phyloP scores from a whole-genome alignment of 2,888 invertebrate species.

The Drosophila pullipes region DNA sequence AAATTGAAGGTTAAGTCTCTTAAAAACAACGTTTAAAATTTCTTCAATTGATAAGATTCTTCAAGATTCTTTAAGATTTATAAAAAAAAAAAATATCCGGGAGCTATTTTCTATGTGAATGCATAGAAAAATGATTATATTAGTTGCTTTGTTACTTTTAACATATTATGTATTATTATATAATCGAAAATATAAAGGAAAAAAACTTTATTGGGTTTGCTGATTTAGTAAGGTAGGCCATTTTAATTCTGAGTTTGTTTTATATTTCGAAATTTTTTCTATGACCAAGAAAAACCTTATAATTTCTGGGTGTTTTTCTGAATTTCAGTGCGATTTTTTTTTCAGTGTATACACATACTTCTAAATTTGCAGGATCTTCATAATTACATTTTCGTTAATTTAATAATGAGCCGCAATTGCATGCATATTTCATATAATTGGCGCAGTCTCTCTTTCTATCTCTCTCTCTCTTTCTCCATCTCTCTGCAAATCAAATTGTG shows the following conservation, averaged over 20 bases:
- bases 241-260: too few species aligned
- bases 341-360: neutral
- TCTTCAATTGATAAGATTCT: neutral
- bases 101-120: neutral
- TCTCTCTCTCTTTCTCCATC: neutral
- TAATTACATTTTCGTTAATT: slow-evolving; percentile 39
- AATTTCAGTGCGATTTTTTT: neutral
- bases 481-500: slow-evolving; percentile 36
- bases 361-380: neutral
- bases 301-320: neutral
- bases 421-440: slow-evolving; percentile 56
- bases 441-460: neutral
- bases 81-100: neutral
- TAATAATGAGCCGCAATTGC: slow-evolving; percentile 27
- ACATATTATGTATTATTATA: too few species aligned
- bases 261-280: neutral
- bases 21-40: neutral
- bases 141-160: neutral
- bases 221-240: neutral
- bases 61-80: neutral
- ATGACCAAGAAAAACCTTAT: neutral
- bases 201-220: neutral
- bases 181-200: neutral
- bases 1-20: neutral
- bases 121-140: neutral